Base-by-base conservation (phyloP, 2,888 invertebrate genomes). In the Drosophila ezoana region DNA sequence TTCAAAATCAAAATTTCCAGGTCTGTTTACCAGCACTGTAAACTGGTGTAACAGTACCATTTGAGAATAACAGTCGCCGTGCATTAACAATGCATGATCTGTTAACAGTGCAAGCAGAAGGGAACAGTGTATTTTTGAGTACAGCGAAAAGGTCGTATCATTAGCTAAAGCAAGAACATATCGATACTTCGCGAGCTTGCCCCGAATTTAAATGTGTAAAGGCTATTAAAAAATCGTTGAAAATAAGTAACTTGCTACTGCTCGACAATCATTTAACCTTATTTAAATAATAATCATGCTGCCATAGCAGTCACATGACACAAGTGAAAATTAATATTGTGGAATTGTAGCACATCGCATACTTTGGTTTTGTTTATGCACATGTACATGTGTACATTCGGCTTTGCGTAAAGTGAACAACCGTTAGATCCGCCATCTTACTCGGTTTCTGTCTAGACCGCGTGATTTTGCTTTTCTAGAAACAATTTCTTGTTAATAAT, bases 391-490 rank as follows among this genome's bases (percentile, higher is more conserved):
- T 28, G 23, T 23, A 10, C 28, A 2, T 45, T 9, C 10, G 5
- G 10, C 5, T n/a, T n/a, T n/a, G n/a, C n/a, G 8, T 18, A 2
- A 13, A 54, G 14, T 14, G 6, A 62, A 71, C 47, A 60, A 75
- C 75, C 72, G 77, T 75, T 75, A 75, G 38, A 16, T 57, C 40
- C 18, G 45, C 75, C 75, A 75, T 70, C 9, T 51, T 41, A 48
- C 43, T 14, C 18, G n/a, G 0, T 9, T 23, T 13, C 9, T 8
- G 18, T 40, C 11, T 43, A 5, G 1, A 8, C 40, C 28, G 45
- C 64, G 58, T 51, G 52, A 35, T 58, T 54, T 11, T 5, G n/a
- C 16, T 32, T n/a, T 13, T 9, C 20, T 5, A 13, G 4, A 43
- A 20, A 6, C n/a, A 10, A 14, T 13, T 35, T 20, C 8, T 9